These are phyloP conservation scores for Pangasius larnaudii DNA, from an alignment of 2,797 vertebrate genomes.

Conservation along the genomic window DNA sequence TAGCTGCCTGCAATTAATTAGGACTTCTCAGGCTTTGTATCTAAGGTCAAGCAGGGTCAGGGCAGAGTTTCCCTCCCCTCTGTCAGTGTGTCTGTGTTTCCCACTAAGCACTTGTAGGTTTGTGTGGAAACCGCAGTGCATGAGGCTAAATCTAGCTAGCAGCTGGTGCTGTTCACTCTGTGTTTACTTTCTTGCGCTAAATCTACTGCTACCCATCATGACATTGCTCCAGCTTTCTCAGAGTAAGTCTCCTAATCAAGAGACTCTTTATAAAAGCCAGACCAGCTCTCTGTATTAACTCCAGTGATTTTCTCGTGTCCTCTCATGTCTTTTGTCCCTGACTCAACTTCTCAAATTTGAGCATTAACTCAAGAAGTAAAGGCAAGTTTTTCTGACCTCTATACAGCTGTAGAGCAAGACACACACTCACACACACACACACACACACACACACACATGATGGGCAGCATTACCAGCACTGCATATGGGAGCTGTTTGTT, in stretches of 20 bases:
- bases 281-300: slow-evolving; percentile 46
- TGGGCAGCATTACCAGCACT: slow-evolving; percentile 57
- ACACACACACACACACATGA: slow-evolving; percentile 19
- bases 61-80: slow-evolving; percentile 69
- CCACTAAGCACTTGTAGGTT: slow-evolving; percentile 73
- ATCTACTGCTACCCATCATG: slow-evolving; percentile 72
- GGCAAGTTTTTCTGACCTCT: slow-evolving; percentile 14
- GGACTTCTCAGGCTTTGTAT: slow-evolving; percentile 79
- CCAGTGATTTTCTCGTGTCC: slow-evolving; percentile 28
- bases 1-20: slow-evolving; percentile 79
- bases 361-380: slow-evolving; percentile 23
- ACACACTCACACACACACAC: slow-evolving; percentile 16
- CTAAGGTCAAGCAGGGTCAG: slow-evolving; percentile 79
- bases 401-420: slow-evolving; percentile 14
- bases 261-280: slow-evolving; percentile 73
- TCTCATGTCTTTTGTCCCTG: not conserved
- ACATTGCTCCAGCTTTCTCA: slow-evolving; percentile 71
- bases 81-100: slow-evolving; percentile 45
- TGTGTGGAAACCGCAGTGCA: slow-evolving; percentile 77
- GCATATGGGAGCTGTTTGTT: slow-evolving; percentile 72
- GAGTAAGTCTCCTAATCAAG: slow-evolving; percentile 73
- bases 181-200: slow-evolving; percentile 78
- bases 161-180: slow-evolving; percentile 80
- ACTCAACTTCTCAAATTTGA: slow-evolving; percentile 4
- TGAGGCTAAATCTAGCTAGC: slow-evolving; percentile 79